phyloP scores from a whole-genome alignment of 2,888 invertebrate genomes.

The Dynastes tityus region DNA sequence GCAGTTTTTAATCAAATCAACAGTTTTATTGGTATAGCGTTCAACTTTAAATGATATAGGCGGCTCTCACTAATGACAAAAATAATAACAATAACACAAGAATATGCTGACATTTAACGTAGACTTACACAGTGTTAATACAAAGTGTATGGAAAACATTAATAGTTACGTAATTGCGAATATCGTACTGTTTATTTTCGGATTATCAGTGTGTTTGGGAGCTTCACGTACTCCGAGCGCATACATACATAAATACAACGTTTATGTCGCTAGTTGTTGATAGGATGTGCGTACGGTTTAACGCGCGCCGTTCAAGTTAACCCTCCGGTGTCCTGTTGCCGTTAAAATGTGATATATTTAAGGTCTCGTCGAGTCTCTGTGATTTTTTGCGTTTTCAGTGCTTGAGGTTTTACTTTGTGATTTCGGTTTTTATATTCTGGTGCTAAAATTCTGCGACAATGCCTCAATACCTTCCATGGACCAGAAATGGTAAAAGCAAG shows the following conservation, averaged over 20 bases:
- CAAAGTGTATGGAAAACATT: conserved; percentile 39
- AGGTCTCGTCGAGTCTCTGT: not conserved
- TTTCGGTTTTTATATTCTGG: not conserved
- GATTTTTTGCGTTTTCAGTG: not conserved
- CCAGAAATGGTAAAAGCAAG: conserved; percentile 59
- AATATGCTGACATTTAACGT: conserved; percentile 16
- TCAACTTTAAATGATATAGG: conserved; percentile 17
- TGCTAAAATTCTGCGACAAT: not conserved
- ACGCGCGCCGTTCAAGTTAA: conserved; percentile 8
- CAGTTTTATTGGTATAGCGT: conserved; percentile 4
- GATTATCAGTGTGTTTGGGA: conserved; percentile 44
- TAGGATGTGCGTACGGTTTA: conserved; percentile 4
- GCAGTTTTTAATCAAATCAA: conserved; percentile 17
- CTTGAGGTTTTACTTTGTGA: not conserved
- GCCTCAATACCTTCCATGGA: conserved; percentile 57
- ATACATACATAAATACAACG: not conserved
- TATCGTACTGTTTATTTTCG: conserved; percentile 46
- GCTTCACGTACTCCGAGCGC: conserved; percentile 23
- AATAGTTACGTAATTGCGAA: conserved; percentile 42
- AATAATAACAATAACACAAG: conserved; percentile 21
- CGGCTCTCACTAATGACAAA: not conserved
- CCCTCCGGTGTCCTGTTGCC: conserved; percentile 1
- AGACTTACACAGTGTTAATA: conserved; percentile 24
- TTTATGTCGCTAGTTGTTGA: conserved; percentile 19
- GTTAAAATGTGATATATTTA: conserved; percentile 22